Evolutionary conservation across 2,888 invertebrate species (phyloP), one percentile per base, ranked within the genome.

Genomic region (Rhorus exstirpatorius): DNA sequence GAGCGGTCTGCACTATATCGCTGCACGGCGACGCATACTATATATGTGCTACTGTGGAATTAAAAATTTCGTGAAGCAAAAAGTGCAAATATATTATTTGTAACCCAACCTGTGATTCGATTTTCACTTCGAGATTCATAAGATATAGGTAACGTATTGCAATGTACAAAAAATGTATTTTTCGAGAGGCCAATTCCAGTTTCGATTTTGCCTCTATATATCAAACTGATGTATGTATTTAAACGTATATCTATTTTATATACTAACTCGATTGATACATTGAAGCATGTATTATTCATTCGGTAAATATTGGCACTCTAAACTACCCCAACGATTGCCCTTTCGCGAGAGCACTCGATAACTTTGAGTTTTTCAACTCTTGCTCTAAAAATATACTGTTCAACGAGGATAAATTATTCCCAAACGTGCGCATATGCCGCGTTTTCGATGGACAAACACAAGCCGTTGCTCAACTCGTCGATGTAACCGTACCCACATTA

Each of bases 61-160:
- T 44, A n/a, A 38, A 74, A 53, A 67, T 72, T 77, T 77, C 26
- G 49, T 60, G 55, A 31, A 35, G n/a, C 4, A 17, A 65, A 21
- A 31, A 60, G 76, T 71, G 76, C 19, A 60, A 17, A 72, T 77
- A 53, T 67, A 31, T 67, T 58, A 31, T 76, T 71, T n/a, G 2
- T 44, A 7, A 12, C 31, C 19, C 53, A n/a, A 17, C 58, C 44
- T 44, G 82, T 75, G 79, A 82, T 75, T 70, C 38, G 67, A n/a
- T 58, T 71, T 65, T 79, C 49, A 24, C 51, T 19, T 21, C 58
- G 58, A 35, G 65, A 44, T 38, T 35, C 41, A 38, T 63, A 53
- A 38, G 2, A 1, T n/a, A 41, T 79, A 75, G 82, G 82, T 83
- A 76, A 79, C n/a, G 79, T 83, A 76, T 76, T 53, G 49, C 1